Conservation (phyloP, 2,113 vertebrate species). For the human (Homo sapiens) region GRCh38 chr21:39698501-39699000, state of each 20-base stretch:
- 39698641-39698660: not conserved
- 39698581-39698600: not conserved
- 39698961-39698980: not conserved
- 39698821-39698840: not conserved
- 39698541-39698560: not conserved
- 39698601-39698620: not conserved
- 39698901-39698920: too few species aligned
- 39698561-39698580: not conserved
- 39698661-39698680: not conserved
- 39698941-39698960: not conserved
- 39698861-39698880: too few species aligned
- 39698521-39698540: not conserved
- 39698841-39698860: not conserved
- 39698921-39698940: not conserved
- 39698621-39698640: not conserved
- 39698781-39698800: not conserved
- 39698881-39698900: not conserved
- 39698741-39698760: not conserved
- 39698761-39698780: not conserved
- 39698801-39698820: not conserved
- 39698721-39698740: not conserved
- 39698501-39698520: not conserved
- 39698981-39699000: not conserved
- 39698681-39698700: not conserved
- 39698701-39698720: not conserved